Percentiles rank a stretch among this genome's conserved stretches.
Conservation (phyloP, 2,113 vertebrate species). For the Isichthys henryi region DNA sequence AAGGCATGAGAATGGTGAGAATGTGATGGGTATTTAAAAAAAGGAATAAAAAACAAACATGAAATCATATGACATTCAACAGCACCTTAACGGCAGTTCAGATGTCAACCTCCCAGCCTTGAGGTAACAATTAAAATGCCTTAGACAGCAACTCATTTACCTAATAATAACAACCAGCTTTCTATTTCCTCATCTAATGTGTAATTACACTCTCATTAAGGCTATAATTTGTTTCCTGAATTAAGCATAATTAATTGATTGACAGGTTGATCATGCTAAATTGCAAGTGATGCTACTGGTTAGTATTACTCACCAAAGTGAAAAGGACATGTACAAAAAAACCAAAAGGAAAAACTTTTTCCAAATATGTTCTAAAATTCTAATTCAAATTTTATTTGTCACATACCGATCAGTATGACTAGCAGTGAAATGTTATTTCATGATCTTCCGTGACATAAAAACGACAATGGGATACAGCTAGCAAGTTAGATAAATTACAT, state of each 20-base stretch:
- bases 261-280: constrained; percentile 20
- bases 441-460: no score
- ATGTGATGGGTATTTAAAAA: constrained; percentile 11
- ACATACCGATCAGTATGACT: not conserved
- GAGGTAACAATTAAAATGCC: constrained; percentile 30
- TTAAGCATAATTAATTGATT: constrained; percentile 26
- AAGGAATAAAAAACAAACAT: not conserved
- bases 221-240: constrained; percentile 24
- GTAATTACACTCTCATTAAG: constrained; percentile 26
- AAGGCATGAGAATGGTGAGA: constrained; percentile 9
- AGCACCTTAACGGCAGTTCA: constrained; percentile 18
- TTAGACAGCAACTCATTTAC: constrained; percentile 23
- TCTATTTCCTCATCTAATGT: constrained; percentile 19
- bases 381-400: not conserved
- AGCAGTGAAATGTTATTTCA: not conserved
- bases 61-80: constrained; percentile 10
- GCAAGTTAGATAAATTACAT: not conserved
- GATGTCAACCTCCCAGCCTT: constrained; percentile 26
- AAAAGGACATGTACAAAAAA: not conserved
- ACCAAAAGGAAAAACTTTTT: not conserved
- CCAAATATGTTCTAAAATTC: not conserved
- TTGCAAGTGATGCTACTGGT: not conserved
- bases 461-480: not conserved
- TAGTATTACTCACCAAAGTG: constrained; percentile 2
- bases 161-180: constrained; percentile 30